phyloP scores from a whole-genome alignment of 2,113 vertebrate species.

The Lepus americanus region DNA sequence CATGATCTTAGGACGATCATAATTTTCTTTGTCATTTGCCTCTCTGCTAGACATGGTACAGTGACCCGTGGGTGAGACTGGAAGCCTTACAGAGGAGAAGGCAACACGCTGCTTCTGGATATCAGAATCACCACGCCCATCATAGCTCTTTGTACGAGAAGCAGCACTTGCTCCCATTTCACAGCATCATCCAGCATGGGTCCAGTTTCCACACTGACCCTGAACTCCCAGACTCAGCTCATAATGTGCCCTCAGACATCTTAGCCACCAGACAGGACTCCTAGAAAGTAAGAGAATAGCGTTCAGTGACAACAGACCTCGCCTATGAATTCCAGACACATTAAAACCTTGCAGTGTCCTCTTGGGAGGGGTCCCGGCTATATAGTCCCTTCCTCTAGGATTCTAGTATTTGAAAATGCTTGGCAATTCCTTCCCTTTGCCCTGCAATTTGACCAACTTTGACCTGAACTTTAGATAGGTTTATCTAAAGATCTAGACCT shows the following conservation, averaged over 20 bases:
- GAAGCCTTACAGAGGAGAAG: not conserved
- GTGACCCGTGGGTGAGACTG: too few species aligned
- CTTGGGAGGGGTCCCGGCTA: not conserved
- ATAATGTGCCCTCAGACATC: not conserved
- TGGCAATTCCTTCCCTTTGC: not conserved
- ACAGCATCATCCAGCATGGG: too few species aligned
- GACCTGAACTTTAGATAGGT: not conserved
- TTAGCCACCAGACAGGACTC: accelerated
- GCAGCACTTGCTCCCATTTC: not conserved
- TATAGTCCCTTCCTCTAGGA: not conserved
- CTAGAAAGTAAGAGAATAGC: not conserved
- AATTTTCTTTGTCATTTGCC: not conserved
- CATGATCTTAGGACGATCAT: not conserved
- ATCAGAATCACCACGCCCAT: not conserved
- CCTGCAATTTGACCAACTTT: not conserved
- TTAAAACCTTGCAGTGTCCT: too few species aligned
- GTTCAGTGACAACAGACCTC: not conserved
- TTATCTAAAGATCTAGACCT: not conserved
- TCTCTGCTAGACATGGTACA: not conserved
- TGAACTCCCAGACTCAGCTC: not conserved
- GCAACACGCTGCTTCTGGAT: too few species aligned
- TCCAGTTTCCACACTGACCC: not conserved
- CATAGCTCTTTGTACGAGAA: not conserved
- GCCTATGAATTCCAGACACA: not conserved
- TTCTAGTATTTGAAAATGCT: not conserved